Conservation (phyloP, 1,140 invertebrate genomes). For the Diploscapter pachys region DNA sequence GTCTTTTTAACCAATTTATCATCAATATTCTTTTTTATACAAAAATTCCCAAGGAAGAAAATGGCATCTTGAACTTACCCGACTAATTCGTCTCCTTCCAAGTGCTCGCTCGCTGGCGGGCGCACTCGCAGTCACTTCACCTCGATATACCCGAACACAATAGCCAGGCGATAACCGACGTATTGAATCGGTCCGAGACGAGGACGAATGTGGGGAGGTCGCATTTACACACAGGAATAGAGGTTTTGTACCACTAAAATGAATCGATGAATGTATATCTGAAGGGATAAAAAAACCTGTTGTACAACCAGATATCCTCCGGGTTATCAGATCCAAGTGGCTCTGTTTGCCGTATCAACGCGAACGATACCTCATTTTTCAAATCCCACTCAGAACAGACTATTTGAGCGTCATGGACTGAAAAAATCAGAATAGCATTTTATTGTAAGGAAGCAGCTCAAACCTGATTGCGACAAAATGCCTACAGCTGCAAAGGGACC, state of each 20-base stretch:
- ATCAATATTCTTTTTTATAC: no score
- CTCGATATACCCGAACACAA: constrained; percentile 56
- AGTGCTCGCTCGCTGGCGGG: no score
- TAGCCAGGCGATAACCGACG: constrained; percentile 56
- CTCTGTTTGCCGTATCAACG: constrained; percentile 50
- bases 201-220: constrained; percentile 47
- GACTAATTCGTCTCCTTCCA: no score
- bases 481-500: constrained; percentile 57
- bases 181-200: constrained; percentile 45
- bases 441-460: no score
- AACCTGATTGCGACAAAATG: constrained; percentile 38
- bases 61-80: no score
- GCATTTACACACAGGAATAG: constrained; percentile 51
- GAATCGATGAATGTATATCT: not conserved
- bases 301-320: constrained; percentile 58
- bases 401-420: constrained; percentile 52
- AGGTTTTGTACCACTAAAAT: constrained; percentile 52
- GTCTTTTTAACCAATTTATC: no score
- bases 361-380: constrained; percentile 50
- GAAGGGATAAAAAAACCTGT: constrained; percentile 44
- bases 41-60: no score
- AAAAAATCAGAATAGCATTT: constrained; percentile 10
- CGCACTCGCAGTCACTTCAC: constrained; percentile 17
- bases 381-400: constrained; percentile 53
- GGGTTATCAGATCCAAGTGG: constrained; percentile 37